Evolutionary conservation across 2,888 invertebrate species (phyloP).

Genomic region (Lobophora halterata): DNA sequence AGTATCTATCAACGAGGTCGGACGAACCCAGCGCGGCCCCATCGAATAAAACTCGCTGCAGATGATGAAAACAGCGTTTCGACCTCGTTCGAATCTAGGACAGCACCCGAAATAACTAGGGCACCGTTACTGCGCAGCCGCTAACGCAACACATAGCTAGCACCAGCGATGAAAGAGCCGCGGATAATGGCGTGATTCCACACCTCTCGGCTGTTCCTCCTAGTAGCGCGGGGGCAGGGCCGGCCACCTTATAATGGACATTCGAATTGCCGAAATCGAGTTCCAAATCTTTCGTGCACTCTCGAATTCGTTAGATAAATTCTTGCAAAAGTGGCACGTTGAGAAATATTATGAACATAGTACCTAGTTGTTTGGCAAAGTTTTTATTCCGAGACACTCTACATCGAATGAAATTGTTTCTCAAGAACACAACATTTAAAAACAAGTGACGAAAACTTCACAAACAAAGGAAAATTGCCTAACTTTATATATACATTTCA

Average conservation of each 20-base stretch:
- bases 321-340: slow-evolving; percentile 13
- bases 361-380: too few species aligned
- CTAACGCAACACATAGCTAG: slow-evolving; percentile 60
- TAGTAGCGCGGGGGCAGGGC: slow-evolving; percentile 26
- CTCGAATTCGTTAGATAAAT: slow-evolving; percentile 23
- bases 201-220: slow-evolving; percentile 4
- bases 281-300: slow-evolving; percentile 49
- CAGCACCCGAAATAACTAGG: slow-evolving; percentile 77
- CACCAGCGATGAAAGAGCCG: slow-evolving; percentile 43
- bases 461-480: too few species aligned
- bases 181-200: slow-evolving; percentile 25
- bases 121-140: slow-evolving; percentile 72
- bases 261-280: slow-evolving; percentile 57
- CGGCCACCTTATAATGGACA: slow-evolving; percentile 39
- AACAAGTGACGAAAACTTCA: too few species aligned
- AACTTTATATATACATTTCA: too few species aligned
- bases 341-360: too few species aligned
- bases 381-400: too few species aligned
- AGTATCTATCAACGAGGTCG: slow-evolving; percentile 54
- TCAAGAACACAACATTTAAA: too few species aligned
- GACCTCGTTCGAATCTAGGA: slow-evolving; percentile 74
- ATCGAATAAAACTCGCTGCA: slow-evolving; percentile 64
- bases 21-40: slow-evolving; percentile 68
- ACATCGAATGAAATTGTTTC: too few species aligned
- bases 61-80: slow-evolving; percentile 72